Conservation (phyloP, 2,797 vertebrate species). For the Melanotaenia maccullochi region DNA sequence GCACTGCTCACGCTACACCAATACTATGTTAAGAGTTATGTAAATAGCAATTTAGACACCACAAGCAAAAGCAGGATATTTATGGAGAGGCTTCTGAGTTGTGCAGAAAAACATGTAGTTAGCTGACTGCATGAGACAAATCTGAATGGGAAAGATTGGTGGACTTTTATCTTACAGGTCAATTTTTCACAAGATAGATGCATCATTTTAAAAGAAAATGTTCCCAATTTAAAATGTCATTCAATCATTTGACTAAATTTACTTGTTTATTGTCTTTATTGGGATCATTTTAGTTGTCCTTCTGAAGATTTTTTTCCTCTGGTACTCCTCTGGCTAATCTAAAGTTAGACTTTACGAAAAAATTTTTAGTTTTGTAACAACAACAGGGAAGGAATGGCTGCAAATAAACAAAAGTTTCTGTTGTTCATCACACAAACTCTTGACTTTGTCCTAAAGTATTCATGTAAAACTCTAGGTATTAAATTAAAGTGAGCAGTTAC, state of each 20-base stretch:
- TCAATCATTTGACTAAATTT: constrained; percentile 7
- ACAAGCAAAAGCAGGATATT: constrained; percentile 64
- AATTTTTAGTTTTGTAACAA: not conserved
- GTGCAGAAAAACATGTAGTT: constrained; percentile 38
- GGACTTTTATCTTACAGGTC: constrained; percentile 2
- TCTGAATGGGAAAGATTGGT: constrained; percentile 8
- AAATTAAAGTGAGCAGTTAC: constrained; percentile 27
- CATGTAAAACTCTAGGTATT: not conserved
- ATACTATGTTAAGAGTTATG: constrained; percentile 67
- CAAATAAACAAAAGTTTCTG: not conserved
- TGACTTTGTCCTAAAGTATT: not conserved
- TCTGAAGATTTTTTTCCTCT: not conserved
- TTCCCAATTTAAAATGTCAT: constrained; percentile 3
- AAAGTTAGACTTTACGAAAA: not conserved
- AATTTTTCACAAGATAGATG: constrained; percentile 1
- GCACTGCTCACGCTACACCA: constrained; percentile 51
- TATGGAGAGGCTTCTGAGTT: constrained; percentile 53
- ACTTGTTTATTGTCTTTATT: not conserved
- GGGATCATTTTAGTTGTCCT: not conserved
- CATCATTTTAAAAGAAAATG: not conserved
- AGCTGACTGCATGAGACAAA: constrained; percentile 34
- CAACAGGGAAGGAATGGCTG: not conserved
- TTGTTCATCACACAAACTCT: not conserved
- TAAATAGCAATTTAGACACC: constrained; percentile 72
- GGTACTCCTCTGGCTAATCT: too few species aligned